Conservation (phyloP, 1,140 invertebrate genomes). For the Halictus rubicundus region DNA sequence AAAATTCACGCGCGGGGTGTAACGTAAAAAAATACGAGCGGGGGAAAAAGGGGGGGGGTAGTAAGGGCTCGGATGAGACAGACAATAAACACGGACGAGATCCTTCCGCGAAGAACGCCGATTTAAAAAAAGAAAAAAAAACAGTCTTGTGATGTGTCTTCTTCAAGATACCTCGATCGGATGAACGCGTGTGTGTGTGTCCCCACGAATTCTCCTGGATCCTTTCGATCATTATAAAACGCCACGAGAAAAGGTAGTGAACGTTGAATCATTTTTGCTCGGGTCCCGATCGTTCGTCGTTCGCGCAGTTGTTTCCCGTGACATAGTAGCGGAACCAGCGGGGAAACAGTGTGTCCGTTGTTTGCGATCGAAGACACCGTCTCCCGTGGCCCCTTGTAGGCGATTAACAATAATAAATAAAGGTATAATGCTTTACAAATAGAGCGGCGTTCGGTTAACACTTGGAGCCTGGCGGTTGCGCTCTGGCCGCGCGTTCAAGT, state of each 20-base stretch:
- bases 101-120: slow-evolving; percentile 65
- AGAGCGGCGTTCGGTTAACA: slow-evolving; percentile 41
- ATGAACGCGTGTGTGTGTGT: slow-evolving; percentile 1
- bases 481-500: background rate
- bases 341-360: background rate
- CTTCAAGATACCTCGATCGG: background rate
- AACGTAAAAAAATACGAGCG: slow-evolving; percentile 46
- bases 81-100: slow-evolving; percentile 41
- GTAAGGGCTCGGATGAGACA: background rate
- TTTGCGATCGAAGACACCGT: background rate
- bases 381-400: background rate
- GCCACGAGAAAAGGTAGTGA: slow-evolving; percentile 28
- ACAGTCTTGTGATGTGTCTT: slow-evolving; percentile 74
- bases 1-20: slow-evolving; percentile 41
- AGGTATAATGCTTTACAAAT: slow-evolving; percentile 53
- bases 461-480: background rate
- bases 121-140: slow-evolving; percentile 70
- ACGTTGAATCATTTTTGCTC: slow-evolving; percentile 10
- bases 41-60: background rate
- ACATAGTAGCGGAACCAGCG: background rate
- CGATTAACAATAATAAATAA: slow-evolving; percentile 67
- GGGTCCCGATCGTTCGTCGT: slow-evolving; percentile 11
- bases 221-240: slow-evolving; percentile 22
- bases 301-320: slow-evolving; percentile 33
- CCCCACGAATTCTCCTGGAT: background rate